Evolutionary conservation across 2,888 invertebrate species (phyloP).

Genomic region (Tetropium fuscum): DNA sequence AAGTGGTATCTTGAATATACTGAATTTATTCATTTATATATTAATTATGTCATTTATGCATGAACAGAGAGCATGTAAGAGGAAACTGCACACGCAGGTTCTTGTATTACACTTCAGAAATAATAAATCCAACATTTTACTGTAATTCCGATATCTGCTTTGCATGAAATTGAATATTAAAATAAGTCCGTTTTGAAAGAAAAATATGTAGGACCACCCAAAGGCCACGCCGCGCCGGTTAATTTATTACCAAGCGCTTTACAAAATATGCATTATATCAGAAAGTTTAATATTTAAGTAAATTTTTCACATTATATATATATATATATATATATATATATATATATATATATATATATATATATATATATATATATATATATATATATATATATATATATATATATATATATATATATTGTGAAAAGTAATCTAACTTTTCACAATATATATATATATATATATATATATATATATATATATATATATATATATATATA

Average conservation of each 20-base stretch:
- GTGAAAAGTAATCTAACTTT: too few species aligned
- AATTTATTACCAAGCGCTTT: conserved; percentile 27
- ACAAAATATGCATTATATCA: conserved; percentile 33
- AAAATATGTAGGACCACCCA: conserved; percentile 34
- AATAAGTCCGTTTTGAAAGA: background rate
- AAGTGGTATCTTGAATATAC: too few species aligned
- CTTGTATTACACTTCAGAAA: conserved; percentile 11
- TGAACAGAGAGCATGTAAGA: conserved; percentile 5
- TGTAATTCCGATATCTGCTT: conserved; percentile 6
- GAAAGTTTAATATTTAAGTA: conserved; percentile 30
- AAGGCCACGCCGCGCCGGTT: conserved; percentile 1
- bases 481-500: too few species aligned
- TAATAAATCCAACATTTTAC: conserved; percentile 16
- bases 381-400: too few species aligned
- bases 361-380: too few species aligned
- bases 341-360: too few species aligned
- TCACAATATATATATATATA: too few species aligned
- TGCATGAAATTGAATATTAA: conserved; percentile 18
- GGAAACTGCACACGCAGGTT: conserved; percentile 1
- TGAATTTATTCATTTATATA: too few species aligned
- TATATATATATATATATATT: too few species aligned
- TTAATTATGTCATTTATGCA: background rate
- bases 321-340: too few species aligned
- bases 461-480: too few species aligned
- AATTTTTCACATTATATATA: too few species aligned